phyloP scores from a whole-genome alignment of 2,113 vertebrate species.

The Nymphicus hollandicus region DNA sequence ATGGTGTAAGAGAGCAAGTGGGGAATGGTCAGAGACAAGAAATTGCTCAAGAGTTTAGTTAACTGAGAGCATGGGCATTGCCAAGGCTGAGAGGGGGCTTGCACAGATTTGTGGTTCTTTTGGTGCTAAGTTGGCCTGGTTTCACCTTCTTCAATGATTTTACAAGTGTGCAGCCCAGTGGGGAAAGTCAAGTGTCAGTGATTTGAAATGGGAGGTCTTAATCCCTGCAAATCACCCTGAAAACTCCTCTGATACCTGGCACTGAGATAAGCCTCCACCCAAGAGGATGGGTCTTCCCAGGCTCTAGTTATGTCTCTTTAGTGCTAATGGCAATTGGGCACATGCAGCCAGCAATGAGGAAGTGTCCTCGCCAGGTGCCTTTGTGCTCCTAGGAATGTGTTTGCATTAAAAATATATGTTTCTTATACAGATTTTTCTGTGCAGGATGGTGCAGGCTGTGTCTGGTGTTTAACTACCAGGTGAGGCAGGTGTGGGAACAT shows the following conservation, averaged over 20 bases:
- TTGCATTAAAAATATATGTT: not conserved
- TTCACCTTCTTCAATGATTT: not conserved
- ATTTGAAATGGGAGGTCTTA: not conserved
- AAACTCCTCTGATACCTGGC: not conserved
- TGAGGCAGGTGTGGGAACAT: not conserved
- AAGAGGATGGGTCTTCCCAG: not conserved
- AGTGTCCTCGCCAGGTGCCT: not conserved
- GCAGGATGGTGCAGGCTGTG: not conserved
- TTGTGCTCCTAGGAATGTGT: not conserved
- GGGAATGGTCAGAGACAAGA: slow-evolving; percentile 21
- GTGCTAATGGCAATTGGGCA: not conserved
- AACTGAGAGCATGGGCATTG: not conserved
- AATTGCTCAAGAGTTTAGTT: not conserved
- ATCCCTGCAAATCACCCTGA: not conserved
- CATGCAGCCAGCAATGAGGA: not conserved
- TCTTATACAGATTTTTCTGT: not conserved
- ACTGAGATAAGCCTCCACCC: not conserved
- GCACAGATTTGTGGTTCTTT: not conserved
- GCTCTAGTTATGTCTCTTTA: not conserved
- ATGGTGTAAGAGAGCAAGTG: slow-evolving; percentile 17
- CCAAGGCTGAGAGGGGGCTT: not conserved
- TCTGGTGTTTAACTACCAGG: not conserved
- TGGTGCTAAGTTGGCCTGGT: not conserved
- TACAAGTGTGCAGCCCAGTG: not conserved
- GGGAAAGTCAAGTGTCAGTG: not conserved